Percentiles rank a stretch among this genome's conserved stretches.
Conservation (phyloP, 1,140 invertebrate genomes). For the Trichonephila clavipes region DNA sequence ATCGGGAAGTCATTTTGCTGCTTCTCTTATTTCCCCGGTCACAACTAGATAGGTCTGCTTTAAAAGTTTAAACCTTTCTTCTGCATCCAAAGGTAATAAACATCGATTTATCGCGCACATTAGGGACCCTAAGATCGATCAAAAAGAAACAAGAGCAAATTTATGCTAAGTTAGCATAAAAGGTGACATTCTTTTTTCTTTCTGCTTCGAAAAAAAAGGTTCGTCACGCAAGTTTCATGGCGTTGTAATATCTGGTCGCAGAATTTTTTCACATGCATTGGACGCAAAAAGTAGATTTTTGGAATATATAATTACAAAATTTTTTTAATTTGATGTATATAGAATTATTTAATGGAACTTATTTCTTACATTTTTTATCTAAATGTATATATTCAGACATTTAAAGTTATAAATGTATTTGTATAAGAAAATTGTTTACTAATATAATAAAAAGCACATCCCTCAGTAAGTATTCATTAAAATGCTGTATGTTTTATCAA, state of each 20-base stretch:
- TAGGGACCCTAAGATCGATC: slow-evolving; percentile 9
- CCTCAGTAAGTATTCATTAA: too few relatives aligned
- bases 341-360: too few relatives aligned
- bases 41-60: background rate
- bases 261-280: background rate
- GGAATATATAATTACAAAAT: too few relatives aligned
- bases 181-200: background rate
- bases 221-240: background rate
- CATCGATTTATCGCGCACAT: slow-evolving; percentile 47
- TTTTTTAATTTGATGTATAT: too few relatives aligned
- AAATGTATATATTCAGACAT: too few relatives aligned
- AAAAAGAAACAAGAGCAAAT: background rate
- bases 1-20: slow-evolving; percentile 54
- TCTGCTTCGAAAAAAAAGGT: too few relatives aligned
- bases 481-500: too few relatives aligned
- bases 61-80: slow-evolving; percentile 29
- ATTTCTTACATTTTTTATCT: too few relatives aligned
- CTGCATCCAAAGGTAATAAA: slow-evolving; percentile 43
- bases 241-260: background rate
- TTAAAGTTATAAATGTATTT: too few relatives aligned
- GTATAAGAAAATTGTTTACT: too few relatives aligned
- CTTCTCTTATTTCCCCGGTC: background rate
- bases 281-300: background rate
- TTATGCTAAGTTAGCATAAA: background rate
- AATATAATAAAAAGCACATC: too few relatives aligned